Conservation (phyloP, 2,113 vertebrate genomes). For the Caretta caretta region DNA sequence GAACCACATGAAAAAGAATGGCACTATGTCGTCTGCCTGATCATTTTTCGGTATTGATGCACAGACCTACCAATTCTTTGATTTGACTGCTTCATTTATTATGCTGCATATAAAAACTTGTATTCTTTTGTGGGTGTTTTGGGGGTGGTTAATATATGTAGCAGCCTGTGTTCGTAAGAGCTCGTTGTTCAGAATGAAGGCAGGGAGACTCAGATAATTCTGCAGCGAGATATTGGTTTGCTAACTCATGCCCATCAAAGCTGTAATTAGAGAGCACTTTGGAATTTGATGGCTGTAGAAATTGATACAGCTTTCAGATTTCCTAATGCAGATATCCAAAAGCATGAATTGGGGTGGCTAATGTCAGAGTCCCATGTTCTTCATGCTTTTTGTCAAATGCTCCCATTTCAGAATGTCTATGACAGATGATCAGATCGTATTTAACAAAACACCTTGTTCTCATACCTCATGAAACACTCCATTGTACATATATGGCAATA, state of each 20-base stretch:
- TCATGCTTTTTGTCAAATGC: background rate
- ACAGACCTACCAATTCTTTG: background rate
- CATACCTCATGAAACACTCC: background rate
- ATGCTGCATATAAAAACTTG: background rate
- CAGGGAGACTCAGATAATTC: background rate
- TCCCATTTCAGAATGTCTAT: background rate
- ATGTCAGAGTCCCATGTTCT: background rate
- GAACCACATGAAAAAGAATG: background rate
- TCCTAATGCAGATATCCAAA: background rate
- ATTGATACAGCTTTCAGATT: background rate
- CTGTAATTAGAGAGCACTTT: background rate
- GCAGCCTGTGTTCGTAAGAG: background rate
- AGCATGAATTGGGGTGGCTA: background rate
- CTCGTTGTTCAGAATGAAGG: background rate
- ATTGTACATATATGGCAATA: background rate
- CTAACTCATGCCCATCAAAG: background rate
- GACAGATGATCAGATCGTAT: background rate
- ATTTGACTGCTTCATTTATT: background rate
- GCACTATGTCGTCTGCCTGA: background rate
- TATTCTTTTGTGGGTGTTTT: background rate
- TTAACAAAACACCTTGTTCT: background rate
- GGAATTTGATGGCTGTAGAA: background rate
- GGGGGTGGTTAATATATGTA: background rate
- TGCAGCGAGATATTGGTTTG: background rate
- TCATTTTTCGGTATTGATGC: background rate